phyloP scores from a whole-genome alignment of 2,113 vertebrate genomes.

The Salminus brasiliensis region DNA sequence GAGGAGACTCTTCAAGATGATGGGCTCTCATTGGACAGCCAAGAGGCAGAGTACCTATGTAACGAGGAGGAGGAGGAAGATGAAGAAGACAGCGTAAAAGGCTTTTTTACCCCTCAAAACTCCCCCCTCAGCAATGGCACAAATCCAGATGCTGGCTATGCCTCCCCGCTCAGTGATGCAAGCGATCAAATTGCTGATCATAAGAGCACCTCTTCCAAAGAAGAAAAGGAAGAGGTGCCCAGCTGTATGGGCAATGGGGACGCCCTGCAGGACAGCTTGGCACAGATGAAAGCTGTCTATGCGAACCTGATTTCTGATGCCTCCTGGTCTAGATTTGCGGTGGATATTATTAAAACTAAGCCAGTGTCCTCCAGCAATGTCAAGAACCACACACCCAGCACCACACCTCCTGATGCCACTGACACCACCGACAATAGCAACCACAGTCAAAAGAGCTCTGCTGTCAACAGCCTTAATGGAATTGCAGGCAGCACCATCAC shows the following conservation, averaged over 20 bases:
- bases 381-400: conserved; percentile 69
- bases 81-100: conserved; percentile 79
- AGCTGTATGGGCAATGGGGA: conserved; percentile 73
- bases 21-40: conserved; percentile 84
- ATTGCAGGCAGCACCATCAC: conserved; percentile 3
- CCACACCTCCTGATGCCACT: conserved; percentile 58
- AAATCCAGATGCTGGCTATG: conserved; percentile 92
- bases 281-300: conserved; percentile 96
- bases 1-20: conserved; percentile 87
- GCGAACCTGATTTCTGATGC: conserved; percentile 94
- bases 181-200: conserved; percentile 90
- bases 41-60: conserved; percentile 86
- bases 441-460: not conserved
- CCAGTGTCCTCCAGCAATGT: conserved; percentile 68
- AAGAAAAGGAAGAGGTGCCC: conserved; percentile 82
- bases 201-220: conserved; percentile 82
- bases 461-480: conserved; percentile 9
- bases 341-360: conserved; percentile 89
- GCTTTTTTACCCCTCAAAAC: conserved; percentile 88
- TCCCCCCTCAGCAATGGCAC: conserved; percentile 94
- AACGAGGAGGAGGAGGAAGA: conserved; percentile 81
- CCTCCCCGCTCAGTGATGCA: conserved; percentile 91
- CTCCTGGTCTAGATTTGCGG: conserved; percentile 91
- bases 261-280: conserved; percentile 92
- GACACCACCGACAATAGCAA: not conserved